Evolutionary conservation across 2,797 vertebrate species (phyloP), one percentile per base, ranked within the genome.

Genomic region (Apodemus agrarius): DNA sequence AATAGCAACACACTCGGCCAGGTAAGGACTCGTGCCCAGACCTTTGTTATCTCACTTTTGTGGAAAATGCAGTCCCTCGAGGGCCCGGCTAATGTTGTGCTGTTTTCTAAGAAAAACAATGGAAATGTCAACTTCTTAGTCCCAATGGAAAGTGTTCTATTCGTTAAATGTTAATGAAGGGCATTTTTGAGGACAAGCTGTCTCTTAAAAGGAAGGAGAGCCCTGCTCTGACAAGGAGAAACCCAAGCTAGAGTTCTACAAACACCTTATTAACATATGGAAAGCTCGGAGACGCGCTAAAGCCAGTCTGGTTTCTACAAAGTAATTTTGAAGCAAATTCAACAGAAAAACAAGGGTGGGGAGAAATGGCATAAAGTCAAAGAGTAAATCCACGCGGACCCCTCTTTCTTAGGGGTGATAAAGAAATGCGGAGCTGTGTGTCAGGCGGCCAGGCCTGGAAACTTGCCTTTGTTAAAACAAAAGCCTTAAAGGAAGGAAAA

Each of bases 41-140:
- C 52, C 87, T 96, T 97, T 76, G 69, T 93, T 89, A 67, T 54
- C 72, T 89, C 29, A 84, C 43, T 81, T 92, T 80, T 46, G 75
- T 54, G 40, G 72, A 75, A 93, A 95, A 94, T 37, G 3, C 67
- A 89, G 40, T 95, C 89, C 89, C 86, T 61, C 19, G 76, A 95
- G 78, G 67, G 54, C n/a, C 63, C 84, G n/a, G 94, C 91, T 94
- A 96, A 95, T 34, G 34, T 22, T 22, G 88, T 37, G 85, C 67
- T 96, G 89, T 94, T 96, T 97, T 92, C 91, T 91, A 93, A 95
- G 89, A 78, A 95, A 98, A 97, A 96, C 93, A 95, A 91, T 72
- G 75, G 72, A 96, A 96, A 97, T 96, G 96, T 94, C 97, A 96
- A 91, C 79, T 95, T 95, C n/a, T 0, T 84, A 21, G 76, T 88